Evolutionary conservation across 1,140 invertebrate species (phyloP).

Genomic region (Orius laevigatus): DNA sequence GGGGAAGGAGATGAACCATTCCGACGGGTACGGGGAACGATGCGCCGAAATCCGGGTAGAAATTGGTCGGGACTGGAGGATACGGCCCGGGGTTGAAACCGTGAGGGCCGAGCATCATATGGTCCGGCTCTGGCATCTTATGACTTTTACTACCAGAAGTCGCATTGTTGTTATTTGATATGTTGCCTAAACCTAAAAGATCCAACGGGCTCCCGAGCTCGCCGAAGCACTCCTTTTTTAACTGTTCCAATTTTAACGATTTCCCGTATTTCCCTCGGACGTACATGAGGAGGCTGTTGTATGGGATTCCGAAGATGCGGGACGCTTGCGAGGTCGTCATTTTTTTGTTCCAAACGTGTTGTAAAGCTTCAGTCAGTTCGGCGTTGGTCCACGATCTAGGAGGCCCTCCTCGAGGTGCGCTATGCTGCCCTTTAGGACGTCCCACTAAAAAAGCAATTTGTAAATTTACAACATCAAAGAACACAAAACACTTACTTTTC

Average conservation of each 20-base stretch:
- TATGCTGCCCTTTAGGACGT: conserved; percentile 72
- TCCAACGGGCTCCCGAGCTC: conserved; percentile 41
- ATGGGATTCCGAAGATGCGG: conserved; percentile 74
- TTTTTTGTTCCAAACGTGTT: conserved; percentile 84
- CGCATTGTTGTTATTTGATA: conserved; percentile 48
- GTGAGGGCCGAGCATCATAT: conserved; percentile 24
- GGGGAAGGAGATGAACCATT: conserved; percentile 64
- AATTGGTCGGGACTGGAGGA: conserved; percentile 36
- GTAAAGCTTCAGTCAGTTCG: conserved; percentile 70
- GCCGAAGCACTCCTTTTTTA: conserved; percentile 71
- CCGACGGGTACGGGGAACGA: conserved; percentile 66
- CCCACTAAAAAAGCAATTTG: conserved; percentile 31
- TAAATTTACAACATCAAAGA: background rate
- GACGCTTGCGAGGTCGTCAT: conserved; percentile 88
- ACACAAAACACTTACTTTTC: conserved; percentile 24
- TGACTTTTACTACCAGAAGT: conserved; percentile 35
- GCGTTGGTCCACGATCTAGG: conserved; percentile 80
- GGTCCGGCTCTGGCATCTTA: conserved; percentile 19
- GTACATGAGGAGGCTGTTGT: conserved; percentile 82
- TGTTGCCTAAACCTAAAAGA: conserved; percentile 41
- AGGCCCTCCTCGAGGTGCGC: conserved; percentile 69
- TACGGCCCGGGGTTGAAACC: conserved; percentile 42
- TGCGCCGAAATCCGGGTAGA: conserved; percentile 61
- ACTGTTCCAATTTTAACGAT: conserved; percentile 67
- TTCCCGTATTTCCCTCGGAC: conserved; percentile 84